These are phyloP conservation scores for Listrodromus nycthemerus DNA, from an alignment of 2,888 invertebrate species.

Conservation along the genomic window DNA sequence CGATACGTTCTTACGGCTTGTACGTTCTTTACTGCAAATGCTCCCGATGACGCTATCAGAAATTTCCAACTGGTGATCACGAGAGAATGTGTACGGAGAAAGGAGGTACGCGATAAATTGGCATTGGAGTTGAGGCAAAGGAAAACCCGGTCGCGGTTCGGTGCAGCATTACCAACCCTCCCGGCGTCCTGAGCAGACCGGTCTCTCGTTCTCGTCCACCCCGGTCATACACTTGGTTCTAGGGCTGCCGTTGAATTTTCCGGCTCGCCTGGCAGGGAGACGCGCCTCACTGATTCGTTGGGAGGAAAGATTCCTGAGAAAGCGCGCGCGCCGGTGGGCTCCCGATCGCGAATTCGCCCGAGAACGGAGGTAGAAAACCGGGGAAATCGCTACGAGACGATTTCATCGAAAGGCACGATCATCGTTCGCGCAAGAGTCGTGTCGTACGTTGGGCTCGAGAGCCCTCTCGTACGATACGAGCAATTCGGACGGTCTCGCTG, in stretches of 20 bases:
- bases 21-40: constrained; percentile 27
- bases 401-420: constrained; percentile 58
- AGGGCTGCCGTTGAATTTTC: constrained; percentile 58
- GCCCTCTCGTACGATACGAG: constrained; percentile 26
- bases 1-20: constrained; percentile 27
- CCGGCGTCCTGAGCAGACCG: constrained; percentile 38
- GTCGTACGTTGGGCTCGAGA: not conserved
- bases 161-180: constrained; percentile 42
- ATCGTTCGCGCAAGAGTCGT: constrained; percentile 46
- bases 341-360: constrained; percentile 39
- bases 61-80: constrained; percentile 33
- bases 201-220: constrained; percentile 34
- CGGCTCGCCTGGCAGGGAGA: constrained; percentile 53
- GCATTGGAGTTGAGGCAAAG: constrained; percentile 33
- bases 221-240: constrained; percentile 9
- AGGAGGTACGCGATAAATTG: constrained; percentile 54
- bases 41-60: constrained; percentile 44
- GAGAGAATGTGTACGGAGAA: constrained; percentile 9
- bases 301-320: constrained; percentile 14
- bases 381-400: constrained; percentile 55
- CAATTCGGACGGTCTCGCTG: constrained; percentile 25
- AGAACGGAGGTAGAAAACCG: constrained; percentile 12
- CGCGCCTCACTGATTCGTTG: constrained; percentile 51
- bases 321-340: not conserved
- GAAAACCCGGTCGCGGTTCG: constrained; percentile 43